phyloP scores from a whole-genome alignment of 2,797 vertebrate genomes.

The Sebastes kiyomatsui region DNA sequence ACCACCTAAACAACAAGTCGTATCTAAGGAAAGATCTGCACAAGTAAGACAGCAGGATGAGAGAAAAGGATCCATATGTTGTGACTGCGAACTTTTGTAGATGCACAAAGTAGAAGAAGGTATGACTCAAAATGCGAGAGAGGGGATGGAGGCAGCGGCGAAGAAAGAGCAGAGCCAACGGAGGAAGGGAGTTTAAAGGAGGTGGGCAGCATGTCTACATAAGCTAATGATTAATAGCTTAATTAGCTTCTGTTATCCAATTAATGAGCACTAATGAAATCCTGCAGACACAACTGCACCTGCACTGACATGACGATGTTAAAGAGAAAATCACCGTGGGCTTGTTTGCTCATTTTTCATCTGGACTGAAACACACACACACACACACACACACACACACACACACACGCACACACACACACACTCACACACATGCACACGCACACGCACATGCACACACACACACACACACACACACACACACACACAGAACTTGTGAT shows the following conservation, averaged over 20 bases:
- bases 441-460: no score
- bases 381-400: not conserved
- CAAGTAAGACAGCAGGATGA: not conserved
- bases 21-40: not conserved
- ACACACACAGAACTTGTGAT: constrained; percentile 4
- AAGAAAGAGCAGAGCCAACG: not conserved
- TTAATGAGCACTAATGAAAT: constrained; percentile 56
- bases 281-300: constrained; percentile 11
- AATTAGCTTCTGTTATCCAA: constrained; percentile 52
- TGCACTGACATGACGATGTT: constrained; percentile 25
- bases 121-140: not conserved
- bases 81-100: not conserved
- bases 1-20: not conserved
- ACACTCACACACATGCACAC: not conserved
- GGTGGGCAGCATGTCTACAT: constrained; percentile 14
- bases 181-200: not conserved
- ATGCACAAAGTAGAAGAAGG: not conserved
- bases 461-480: not conserved
- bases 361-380: not conserved
- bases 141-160: not conserved
- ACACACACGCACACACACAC: not conserved
- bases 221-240: constrained; percentile 51
- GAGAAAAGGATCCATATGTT: not conserved
- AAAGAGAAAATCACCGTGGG: not conserved
- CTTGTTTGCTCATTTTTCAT: constrained; percentile 38